Evolutionary conservation across 2,888 invertebrate species (phyloP).

Genomic region (Ormyrus thymus): DNA sequence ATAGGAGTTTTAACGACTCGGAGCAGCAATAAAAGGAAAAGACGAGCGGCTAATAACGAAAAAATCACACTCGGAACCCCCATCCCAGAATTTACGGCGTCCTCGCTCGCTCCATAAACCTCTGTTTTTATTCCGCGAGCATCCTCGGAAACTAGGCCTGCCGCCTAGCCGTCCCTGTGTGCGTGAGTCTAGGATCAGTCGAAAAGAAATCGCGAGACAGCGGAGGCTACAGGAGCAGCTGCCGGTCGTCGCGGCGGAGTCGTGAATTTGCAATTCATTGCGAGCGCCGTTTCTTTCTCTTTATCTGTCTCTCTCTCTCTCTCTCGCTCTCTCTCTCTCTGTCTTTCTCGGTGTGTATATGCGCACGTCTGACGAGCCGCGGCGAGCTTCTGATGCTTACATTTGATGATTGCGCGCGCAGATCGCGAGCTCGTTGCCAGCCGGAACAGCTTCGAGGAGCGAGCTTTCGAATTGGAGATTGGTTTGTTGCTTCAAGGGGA

Average conservation of each 20-base stretch:
- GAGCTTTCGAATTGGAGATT: slow-evolving; percentile 25
- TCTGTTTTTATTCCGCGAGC: slow-evolving; percentile 57
- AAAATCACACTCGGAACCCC: neutral
- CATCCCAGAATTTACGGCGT: neutral
- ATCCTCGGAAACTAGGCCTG: slow-evolving; percentile 24
- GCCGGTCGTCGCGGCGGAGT: slow-evolving; percentile 57
- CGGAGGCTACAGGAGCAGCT: slow-evolving; percentile 59
- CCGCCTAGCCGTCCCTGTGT: neutral
- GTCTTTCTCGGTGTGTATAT: neutral
- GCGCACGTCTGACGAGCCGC: neutral
- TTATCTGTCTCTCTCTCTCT: neutral
- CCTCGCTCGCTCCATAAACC: slow-evolving; percentile 37
- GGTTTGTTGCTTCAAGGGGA: neutral
- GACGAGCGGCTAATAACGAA: no score
- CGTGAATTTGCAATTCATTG: slow-evolving; percentile 67
- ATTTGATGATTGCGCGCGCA: slow-evolving; percentile 16
- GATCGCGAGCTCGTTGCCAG: neutral
- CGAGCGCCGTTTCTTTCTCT: slow-evolving; percentile 33
- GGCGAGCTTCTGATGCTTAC: slow-evolving; percentile 6
- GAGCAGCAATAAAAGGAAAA: slow-evolving; percentile 48
- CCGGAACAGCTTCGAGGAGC: neutral
- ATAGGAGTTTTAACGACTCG: no score
- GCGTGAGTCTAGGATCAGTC: neutral
- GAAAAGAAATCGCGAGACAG: slow-evolving; percentile 30
- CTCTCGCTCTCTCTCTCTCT: neutral